A percentile compares a stretch with the other conserved stretches of the same genome.
Conservation (phyloP, 1,140 invertebrate genomes). For the Trachymyrmex cornetzi region DNA sequence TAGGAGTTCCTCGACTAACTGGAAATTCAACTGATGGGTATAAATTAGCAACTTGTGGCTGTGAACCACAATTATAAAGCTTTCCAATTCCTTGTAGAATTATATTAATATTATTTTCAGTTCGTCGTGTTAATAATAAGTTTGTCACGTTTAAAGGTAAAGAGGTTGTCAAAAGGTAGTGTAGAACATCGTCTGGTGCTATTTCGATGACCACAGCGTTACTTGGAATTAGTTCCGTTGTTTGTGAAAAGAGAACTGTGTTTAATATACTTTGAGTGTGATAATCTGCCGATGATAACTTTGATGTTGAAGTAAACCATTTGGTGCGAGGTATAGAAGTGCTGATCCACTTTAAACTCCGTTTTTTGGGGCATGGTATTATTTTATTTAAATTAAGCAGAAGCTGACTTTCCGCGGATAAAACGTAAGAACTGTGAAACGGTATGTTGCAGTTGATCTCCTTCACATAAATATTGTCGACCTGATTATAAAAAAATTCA, state of each 20-base stretch:
- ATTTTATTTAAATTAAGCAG: constrained; percentile 91
- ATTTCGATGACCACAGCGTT: constrained; percentile 94
- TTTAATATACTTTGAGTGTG: constrained; percentile 96
- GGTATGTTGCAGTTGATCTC: constrained; percentile 93
- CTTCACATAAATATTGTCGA: too few relatives aligned
- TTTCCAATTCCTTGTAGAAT: too few relatives aligned
- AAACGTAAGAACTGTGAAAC: constrained; percentile 91
- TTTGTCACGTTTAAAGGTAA: constrained; percentile 76
- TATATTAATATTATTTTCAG: too few relatives aligned
- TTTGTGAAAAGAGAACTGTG: constrained; percentile 95
- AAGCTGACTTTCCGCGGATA: constrained; percentile 89
- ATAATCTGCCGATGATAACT: constrained; percentile 94
- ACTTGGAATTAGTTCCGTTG: constrained; percentile 90
- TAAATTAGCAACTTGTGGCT: too few relatives aligned
- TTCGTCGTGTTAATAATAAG: too few relatives aligned
- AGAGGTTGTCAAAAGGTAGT: constrained; percentile 89
- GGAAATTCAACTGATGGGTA: too few relatives aligned
- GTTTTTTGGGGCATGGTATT: constrained; percentile 90
- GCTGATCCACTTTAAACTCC: constrained; percentile 94
- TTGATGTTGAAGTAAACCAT: constrained; percentile 91
- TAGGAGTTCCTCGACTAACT: too few relatives aligned
- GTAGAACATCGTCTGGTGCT: constrained; percentile 90
- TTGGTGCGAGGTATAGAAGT: constrained; percentile 92
- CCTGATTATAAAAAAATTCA: too few relatives aligned
- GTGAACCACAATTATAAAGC: too few relatives aligned